Base-by-base conservation (phyloP, 2,888 invertebrate genomes). In the Dynastes hyllus region DNA sequence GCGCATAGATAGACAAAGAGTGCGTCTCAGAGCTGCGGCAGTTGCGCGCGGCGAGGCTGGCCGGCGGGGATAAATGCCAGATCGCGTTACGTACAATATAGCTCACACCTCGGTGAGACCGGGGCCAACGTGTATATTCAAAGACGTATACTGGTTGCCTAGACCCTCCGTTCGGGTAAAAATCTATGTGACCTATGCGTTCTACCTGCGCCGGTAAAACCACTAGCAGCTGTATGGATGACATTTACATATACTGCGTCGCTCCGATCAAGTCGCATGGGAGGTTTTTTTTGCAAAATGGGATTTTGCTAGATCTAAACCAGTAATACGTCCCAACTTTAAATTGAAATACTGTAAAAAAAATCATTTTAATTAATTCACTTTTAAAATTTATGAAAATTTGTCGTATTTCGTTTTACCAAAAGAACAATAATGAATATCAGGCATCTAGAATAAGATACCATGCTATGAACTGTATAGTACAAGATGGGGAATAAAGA, bases 261-360 rank as follows among this genome's bases (percentile, higher is more conserved):
- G 0, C 94, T 92, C 2, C 94, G 92, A 87, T 98, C 97, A 67
- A 98, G 90, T 0, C 97, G 93, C 0, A 98, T 96, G 79, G 95
- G 91, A 0, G 94, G 92, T 55, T 94, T 96, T 95, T 84, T 95
- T 93, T 79, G 94, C 93, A 89, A 97, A 98, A 87, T 96, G 94
- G 0, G 98, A 98, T 81, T 96, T 96, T 0, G 98, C 98, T 0
- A 98, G 97, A 89, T 98, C 98, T 84, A 98, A 87, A 0, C 96
- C 97, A 0, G 95, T 94, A 76, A 97, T 97, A 75, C 97, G 91
- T 4, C 94, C 96, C 8, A 97, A 85, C 82, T 92, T 94, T 40
- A 95, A 87, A 65, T 92, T 92, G 85, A 93, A 95, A 86, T 92
- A 92, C 90, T 92, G 87, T 45, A 5, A 90, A 89, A 81, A 61